Conservation (phyloP, 2,113 vertebrate species). For the Steatornis caripensis region DNA sequence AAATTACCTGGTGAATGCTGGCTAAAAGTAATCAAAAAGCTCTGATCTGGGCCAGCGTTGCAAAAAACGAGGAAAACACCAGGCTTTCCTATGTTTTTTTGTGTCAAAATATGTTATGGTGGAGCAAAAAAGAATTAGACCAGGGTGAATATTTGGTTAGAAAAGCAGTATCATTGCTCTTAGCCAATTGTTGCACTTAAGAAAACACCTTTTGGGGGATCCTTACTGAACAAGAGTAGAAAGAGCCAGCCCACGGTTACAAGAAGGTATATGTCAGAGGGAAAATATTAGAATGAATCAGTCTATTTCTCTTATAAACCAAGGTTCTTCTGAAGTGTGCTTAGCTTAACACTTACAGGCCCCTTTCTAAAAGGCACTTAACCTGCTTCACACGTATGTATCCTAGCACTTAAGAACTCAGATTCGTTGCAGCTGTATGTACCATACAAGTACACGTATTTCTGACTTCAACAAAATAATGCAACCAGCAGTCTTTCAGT, state of each 20-base stretch:
- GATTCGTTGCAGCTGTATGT: not conserved
- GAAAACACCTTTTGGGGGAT: not conserved
- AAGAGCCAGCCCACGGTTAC: not conserved
- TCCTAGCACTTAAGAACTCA: not conserved
- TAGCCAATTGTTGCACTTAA: not conserved
- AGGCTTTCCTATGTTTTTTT: not conserved
- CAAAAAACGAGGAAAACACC: not conserved
- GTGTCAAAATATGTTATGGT: not conserved
- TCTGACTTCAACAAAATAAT: conserved; percentile 47
- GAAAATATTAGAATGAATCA: not conserved
- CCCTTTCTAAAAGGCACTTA: not conserved
- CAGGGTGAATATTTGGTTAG: not conserved
- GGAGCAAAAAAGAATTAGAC: not conserved
- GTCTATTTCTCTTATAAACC: not conserved
- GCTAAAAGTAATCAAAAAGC: not conserved
- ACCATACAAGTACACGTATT: not conserved
- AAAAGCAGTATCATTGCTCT: not conserved
- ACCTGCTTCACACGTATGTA: not conserved
- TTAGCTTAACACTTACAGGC: not conserved
- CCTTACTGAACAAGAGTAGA: not conserved
- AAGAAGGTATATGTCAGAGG: not conserved
- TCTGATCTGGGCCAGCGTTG: not conserved
- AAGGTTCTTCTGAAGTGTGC: not conserved
- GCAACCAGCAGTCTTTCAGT: conserved; percentile 8
- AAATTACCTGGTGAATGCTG: not conserved